Evolutionary conservation across 2,888 invertebrate species (phyloP), one percentile per base, ranked within the genome.

Genomic region (Periphyllus acericola): DNA sequence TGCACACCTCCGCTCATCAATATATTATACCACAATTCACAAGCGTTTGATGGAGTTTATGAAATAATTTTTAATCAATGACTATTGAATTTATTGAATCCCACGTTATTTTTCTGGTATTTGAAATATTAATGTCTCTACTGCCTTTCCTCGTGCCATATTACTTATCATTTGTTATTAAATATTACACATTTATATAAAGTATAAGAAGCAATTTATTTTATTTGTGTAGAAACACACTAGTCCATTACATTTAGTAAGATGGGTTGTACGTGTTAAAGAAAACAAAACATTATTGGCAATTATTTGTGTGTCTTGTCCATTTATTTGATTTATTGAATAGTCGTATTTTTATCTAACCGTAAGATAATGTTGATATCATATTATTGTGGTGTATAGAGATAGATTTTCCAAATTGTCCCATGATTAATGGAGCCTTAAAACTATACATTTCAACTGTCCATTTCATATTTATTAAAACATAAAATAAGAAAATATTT

Each of bases 281-380:
- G 40, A 74, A 60, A 74, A 66, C 55, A 60, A 74, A 60, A 6
- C 36, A 84, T 76, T 84, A 84, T 84, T 84, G 32, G 76, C 66
- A 66, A 84, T 84, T 84, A 76, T 84, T 66, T 40, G 40, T 72
- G 36, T 25, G 25, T 36, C 4, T 19, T 29, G 75, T 46, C 40
- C 32, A 76, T 76, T 84, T 8, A 5, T 32, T 76, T 66, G 66
- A 84, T 84, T 66, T 55, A 83, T 72, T 46, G 34, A 36, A 75
- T 46, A 14, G n/a, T 29, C 29, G 40, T 8, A 29, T 29, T 68
- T 60, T 66, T 34, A 36, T 66, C 9, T 34, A 25, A 34, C 25
- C 36, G 19, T 8, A 36, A 60, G 34, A 80, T 36, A 36, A 80
- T n/a, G 21, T 80, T 11, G 3, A 11, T 19, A 14, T n/a, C 36